Base-by-base conservation (phyloP, 2,113 vertebrate species). In the Indicator indicator region DNA sequence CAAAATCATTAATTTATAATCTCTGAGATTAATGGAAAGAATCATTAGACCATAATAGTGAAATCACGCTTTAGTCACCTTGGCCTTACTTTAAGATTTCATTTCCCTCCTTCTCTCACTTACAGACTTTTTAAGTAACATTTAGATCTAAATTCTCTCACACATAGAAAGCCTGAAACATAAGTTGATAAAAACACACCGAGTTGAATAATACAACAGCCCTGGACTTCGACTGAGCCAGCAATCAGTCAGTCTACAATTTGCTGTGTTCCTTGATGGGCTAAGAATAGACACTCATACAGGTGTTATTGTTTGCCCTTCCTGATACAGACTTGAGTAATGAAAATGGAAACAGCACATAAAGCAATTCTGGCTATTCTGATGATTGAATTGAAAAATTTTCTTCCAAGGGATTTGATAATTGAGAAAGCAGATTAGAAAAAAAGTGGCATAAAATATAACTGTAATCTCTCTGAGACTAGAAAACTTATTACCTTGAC, bases 391-490 rank as follows among this genome's bases (percentile, higher is more conserved):
- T 16, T 95, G 89, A 82, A 88, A 96, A 92, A 67, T 82, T 91
- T 94, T 88, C 30, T 92, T 95, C 90, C 40, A 67, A 89, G 90
- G 95, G 93, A 58, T 74, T 13, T 87, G 76, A 63, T 94, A 96
- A 97, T 96, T 92, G 94, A 96, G 83, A 97, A 96, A 95, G 40
- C 95, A 96, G 92, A 86, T 93, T 88, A 95, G 73, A 84, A 93
- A 87, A 93, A 86, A 90, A 63, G 63, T 90, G 89, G 78, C 93
- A 95, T 95, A 95, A 96, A 97, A 94, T 95, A 94, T 36, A 69
- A 75, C 79, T 55, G 56, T 52, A 95, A 93, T 95, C 94, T 95
- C 95, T 89, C 74, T 74, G 93, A 96, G 90, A 94, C 89, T 84
- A 97, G 63, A 93, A 90, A 95, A 95, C 64, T 10, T 92, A 89